These are phyloP conservation scores for Sylvia atricapilla DNA, from an alignment of 2,113 vertebrate genomes.

Conservation along the genomic window DNA sequence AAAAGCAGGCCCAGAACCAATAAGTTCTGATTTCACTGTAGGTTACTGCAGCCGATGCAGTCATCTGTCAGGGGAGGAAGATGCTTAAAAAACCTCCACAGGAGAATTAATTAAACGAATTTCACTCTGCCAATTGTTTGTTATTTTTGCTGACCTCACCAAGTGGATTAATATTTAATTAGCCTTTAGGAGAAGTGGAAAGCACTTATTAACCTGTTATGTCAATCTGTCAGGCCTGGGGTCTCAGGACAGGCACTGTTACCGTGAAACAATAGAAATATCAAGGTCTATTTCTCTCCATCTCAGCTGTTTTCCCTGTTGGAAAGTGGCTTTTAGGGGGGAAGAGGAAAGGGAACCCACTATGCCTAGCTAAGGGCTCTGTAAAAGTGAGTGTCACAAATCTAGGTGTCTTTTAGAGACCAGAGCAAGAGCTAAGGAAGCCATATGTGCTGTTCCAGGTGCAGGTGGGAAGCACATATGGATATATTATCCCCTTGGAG, in stretches of 20 bases:
- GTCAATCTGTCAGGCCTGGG: slow-evolving; percentile 90
- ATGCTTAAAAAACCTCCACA: slow-evolving; percentile 74
- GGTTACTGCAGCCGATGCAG: slow-evolving; percentile 20
- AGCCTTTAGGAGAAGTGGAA: slow-evolving; percentile 93
- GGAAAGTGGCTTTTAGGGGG: neutral
- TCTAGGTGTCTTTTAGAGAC: neutral
- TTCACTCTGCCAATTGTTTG: slow-evolving; percentile 85
- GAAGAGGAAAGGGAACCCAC: neutral
- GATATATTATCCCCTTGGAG: slow-evolving; percentile 7
- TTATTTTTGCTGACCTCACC: slow-evolving; percentile 96
- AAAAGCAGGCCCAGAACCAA: slow-evolving; percentile 46
- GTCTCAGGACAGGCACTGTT: slow-evolving; percentile 76
- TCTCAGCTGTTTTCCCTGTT: neutral
- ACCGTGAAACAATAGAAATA: slow-evolving; percentile 54
- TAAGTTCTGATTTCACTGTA: slow-evolving; percentile 61
- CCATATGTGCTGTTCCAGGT: neutral
- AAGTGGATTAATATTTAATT: slow-evolving; percentile 99
- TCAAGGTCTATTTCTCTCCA: neutral
- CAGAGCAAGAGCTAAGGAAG: neutral
- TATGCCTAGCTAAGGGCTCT: neutral
- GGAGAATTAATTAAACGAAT: slow-evolving; percentile 92
- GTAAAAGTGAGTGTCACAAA: neutral
- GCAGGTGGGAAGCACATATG: slow-evolving; percentile 28
- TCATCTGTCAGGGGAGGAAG: slow-evolving; percentile 66
- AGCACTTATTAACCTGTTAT: slow-evolving; percentile 96